phyloP scores from a whole-genome alignment of 2,113 vertebrate genomes.

The Chionodraco myersi region DNA sequence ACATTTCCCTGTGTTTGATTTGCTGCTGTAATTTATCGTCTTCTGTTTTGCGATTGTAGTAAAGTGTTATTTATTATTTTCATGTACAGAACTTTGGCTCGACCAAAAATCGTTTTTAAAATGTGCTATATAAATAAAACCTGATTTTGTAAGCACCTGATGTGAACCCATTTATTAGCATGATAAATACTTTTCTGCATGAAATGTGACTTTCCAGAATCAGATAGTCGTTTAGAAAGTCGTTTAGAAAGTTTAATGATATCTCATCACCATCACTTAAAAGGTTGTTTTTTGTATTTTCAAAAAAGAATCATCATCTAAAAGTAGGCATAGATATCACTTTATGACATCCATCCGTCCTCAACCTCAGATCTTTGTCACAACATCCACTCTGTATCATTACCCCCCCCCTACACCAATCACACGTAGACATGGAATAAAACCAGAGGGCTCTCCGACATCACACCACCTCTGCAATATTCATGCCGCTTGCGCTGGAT shows the following conservation, averaged over 20 bases:
- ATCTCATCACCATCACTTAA: background rate
- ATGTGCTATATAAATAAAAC: no score
- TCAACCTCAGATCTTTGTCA: slow-evolving; percentile 46
- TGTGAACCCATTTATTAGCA: background rate
- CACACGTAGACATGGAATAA: slow-evolving; percentile 51
- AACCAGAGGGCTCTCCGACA: slow-evolving; percentile 63
- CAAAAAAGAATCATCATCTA: background rate
- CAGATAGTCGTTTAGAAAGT: background rate
- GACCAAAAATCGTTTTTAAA: no score
- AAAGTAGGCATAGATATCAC: background rate
- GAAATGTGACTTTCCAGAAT: background rate
- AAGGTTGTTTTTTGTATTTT: background rate
- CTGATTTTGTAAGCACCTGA: background rate
- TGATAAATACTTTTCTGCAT: background rate
- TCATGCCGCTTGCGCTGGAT: slow-evolving; percentile 66
- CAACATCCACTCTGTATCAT: slow-evolving; percentile 56
- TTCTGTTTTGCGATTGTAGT: no score
- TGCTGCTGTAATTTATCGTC: no score
- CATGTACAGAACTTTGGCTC: no score
- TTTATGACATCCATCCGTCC: slow-evolving; percentile 17
- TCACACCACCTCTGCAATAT: slow-evolving; percentile 77
- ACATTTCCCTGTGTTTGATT: no score
- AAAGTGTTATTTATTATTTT: no score
- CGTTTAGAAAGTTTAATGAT: background rate
- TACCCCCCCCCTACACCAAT: slow-evolving; percentile 57